A percentile compares a stretch with the other conserved stretches of the same genome.
phyloP scores from a whole-genome alignment of 2,797 vertebrate species.

The Sciurus carolinensis region DNA sequence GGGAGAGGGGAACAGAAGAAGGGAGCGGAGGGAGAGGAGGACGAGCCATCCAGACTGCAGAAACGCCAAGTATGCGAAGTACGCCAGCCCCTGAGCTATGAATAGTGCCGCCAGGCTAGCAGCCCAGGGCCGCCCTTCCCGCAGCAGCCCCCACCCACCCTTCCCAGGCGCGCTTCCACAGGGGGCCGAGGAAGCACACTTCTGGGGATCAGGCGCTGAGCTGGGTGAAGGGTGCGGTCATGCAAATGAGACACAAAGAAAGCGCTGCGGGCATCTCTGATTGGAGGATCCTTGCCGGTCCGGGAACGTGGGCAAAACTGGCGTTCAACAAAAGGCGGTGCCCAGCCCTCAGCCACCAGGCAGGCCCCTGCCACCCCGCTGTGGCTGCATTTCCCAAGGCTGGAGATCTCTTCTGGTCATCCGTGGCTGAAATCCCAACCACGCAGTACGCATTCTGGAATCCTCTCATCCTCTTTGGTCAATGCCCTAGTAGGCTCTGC shows the following conservation, averaged over 20 bases:
- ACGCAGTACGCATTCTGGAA: background rate
- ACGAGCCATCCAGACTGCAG: constrained; percentile 69
- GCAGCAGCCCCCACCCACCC: background rate
- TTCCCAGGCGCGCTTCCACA: background rate
- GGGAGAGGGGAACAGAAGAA: background rate
- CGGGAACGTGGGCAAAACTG: background rate
- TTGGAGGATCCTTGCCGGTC: constrained; percentile 28
- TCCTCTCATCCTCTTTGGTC: background rate
- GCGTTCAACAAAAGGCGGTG: background rate
- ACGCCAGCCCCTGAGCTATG: constrained; percentile 77
- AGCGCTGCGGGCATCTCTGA: constrained; percentile 3
- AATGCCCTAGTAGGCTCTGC: background rate
- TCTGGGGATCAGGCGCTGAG: background rate
- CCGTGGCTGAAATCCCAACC: background rate
- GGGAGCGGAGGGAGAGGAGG: background rate
- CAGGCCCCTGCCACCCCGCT: no score
- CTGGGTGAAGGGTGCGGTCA: background rate
- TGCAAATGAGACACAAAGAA: constrained; percentile 47
- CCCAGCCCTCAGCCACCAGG: no score
- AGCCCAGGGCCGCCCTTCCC: background rate
- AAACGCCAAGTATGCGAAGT: constrained; percentile 81
- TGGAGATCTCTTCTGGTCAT: background rate
- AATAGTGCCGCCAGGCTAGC: constrained; percentile 72
- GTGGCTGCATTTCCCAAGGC: background rate
- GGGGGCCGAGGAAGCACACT: background rate